Evolutionary conservation across 2,113 vertebrate species (phyloP), one percentile per base, ranked within the genome.

Genomic region (Chauna torquata): DNA sequence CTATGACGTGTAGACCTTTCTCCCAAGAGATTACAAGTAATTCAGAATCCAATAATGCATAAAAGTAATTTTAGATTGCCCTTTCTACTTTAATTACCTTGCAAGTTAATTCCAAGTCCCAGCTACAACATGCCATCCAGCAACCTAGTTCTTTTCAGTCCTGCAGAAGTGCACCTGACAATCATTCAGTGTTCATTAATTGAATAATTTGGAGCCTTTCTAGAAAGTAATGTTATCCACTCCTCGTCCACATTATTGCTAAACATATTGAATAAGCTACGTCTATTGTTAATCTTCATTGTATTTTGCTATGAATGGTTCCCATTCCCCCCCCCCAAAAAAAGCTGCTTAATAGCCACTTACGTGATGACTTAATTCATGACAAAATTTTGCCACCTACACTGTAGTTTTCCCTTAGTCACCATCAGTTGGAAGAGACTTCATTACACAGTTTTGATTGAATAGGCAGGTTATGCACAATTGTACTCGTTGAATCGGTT

Each of bases 11-110:
- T 50, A 72, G 58, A 42, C 70, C 45, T 68, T 84, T 91, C 62
- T 95, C 75, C 90, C 68, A 86, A 57, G 78, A 89, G 78, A 42
- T 65, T 69, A 70, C 40, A 66, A 66, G 61, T 52, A 88, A 96
- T 85, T 97, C 94, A 95, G 79, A 89, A 92, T 74, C 68, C 85
- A 95, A 36, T 94, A 94, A 88, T 13, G 25, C 42, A 94, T 42
- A 93, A n/a, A 74, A 86, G 57, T 50, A 83, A 86, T 94, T 96
- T 96, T 82, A 92, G 86, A 86, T 81, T 62, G 77, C 69, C 59
- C 80, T 25, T 92, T 90, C 86, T 71, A 69, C 70, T 84, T 75
- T 62, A 93, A 96, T 96, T 91, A 92, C 55, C 57, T 93, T 70
- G 44, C 88, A 89, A 93, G 82, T 70, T 94, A 94, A 95, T 88